A percentile compares a stretch with the other conserved stretches of the same genome.
Conservation (phyloP, 2,888 invertebrate species). For the Drosophila nigritarsus region DNA sequence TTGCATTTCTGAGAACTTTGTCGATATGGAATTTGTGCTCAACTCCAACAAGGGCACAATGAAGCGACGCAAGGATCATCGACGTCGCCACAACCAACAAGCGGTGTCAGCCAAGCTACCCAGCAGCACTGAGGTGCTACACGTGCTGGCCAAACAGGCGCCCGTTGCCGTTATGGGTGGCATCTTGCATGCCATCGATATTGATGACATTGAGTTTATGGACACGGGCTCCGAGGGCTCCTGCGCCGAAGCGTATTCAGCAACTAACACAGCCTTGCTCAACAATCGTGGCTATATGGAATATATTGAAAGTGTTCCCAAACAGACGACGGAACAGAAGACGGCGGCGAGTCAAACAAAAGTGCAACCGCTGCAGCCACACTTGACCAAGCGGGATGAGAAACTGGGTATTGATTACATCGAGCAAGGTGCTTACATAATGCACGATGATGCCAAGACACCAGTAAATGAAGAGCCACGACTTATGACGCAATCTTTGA, state of each 20-base stretch:
- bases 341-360: constrained; percentile 8
- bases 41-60: constrained; percentile 86
- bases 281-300: constrained; percentile 89
- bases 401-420: constrained; percentile 87
- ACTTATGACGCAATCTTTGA: constrained; percentile 77
- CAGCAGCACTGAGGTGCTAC: constrained; percentile 68
- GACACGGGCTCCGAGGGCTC: constrained; percentile 94
- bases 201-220: constrained; percentile 93
- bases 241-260: constrained; percentile 88
- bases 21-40: constrained; percentile 88
- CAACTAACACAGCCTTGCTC: constrained; percentile 86
- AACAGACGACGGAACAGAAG: constrained; percentile 22
- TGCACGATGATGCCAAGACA: constrained; percentile 84
- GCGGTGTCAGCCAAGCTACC: constrained; percentile 81
- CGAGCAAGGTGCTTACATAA: constrained; percentile 85
- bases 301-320: constrained; percentile 86
- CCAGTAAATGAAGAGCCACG: constrained; percentile 84
- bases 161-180: constrained; percentile 84
- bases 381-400: constrained; percentile 82
- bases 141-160: constrained; percentile 72
- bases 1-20: constrained; percentile 91
- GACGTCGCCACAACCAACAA: constrained; percentile 58
- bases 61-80: constrained; percentile 82
- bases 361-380: constrained; percentile 39
- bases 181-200: constrained; percentile 86